These are phyloP conservation scores for Ptychoptera albimana DNA, from an alignment of 2,888 invertebrate species.

Conservation along the genomic window DNA sequence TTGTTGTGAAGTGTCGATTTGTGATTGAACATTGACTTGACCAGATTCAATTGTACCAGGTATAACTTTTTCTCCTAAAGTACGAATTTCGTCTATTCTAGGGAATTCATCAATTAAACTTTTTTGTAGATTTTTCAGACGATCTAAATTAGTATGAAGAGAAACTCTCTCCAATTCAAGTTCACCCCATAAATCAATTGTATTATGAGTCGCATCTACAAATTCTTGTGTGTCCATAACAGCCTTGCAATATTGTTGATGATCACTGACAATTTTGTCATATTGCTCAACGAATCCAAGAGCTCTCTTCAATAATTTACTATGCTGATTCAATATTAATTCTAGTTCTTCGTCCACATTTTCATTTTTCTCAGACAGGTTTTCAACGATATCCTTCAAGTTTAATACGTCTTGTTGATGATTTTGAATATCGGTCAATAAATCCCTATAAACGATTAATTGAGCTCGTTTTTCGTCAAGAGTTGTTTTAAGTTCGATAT, in stretches of 20 bases:
- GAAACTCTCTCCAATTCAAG: constrained; percentile 69
- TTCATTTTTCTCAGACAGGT: constrained; percentile 61
- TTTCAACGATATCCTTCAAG: constrained; percentile 62
- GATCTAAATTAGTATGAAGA: constrained; percentile 71
- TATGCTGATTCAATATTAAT: constrained; percentile 55
- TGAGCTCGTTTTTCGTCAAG: constrained; percentile 85
- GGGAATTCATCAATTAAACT: constrained; percentile 75
- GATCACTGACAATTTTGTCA: constrained; percentile 75
- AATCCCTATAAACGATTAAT: constrained; percentile 64
- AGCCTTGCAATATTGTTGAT: constrained; percentile 75
- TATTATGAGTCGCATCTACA: constrained; percentile 68
- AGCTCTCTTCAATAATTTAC: constrained; percentile 48
- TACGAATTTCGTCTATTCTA: constrained; percentile 62
- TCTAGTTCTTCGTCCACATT: constrained; percentile 55
- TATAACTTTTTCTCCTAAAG: constrained; percentile 77
- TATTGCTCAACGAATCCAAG: constrained; percentile 69
- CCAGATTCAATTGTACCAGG: constrained; percentile 72
- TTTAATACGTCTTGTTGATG: constrained; percentile 76
- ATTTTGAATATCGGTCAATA: constrained; percentile 66
- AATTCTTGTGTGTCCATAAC: constrained; percentile 77
- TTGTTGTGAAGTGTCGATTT: constrained; percentile 75
- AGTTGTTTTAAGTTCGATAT: constrained; percentile 68
- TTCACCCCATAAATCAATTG: constrained; percentile 70
- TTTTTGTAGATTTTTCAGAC: constrained; percentile 61
- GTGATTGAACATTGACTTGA: constrained; percentile 69